Percentiles rank a stretch among this genome's conserved stretches.
Evolutionary conservation across 2,797 vertebrate species (phyloP).

Genomic region (Holocentrus rufus): DNA sequence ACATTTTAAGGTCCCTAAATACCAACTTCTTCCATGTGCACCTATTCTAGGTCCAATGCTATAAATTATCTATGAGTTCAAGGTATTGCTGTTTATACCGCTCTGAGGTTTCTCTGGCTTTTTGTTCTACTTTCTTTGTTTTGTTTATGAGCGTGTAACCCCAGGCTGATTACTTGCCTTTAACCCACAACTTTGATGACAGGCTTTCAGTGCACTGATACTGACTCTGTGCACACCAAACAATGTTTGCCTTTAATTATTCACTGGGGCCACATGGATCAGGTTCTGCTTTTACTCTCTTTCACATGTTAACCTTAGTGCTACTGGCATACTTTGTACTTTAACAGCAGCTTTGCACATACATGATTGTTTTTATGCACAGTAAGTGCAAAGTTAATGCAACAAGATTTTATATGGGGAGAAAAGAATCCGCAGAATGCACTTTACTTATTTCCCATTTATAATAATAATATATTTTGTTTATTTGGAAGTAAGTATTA

Average conservation of each 20-base stretch:
- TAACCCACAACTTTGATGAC: constrained; percentile 20
- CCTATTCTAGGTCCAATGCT: not conserved
- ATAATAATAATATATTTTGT: not conserved
- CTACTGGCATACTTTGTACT: constrained; percentile 5
- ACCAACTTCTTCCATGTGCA: not conserved
- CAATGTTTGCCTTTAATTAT: constrained; percentile 62
- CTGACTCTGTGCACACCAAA: constrained; percentile 36
- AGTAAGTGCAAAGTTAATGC: no score
- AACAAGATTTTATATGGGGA: no score
- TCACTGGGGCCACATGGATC: constrained; percentile 60
- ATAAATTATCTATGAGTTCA: constrained; percentile 44
- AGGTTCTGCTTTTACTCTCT: constrained; percentile 38
- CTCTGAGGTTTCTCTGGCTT: constrained; percentile 25
- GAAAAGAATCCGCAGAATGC: no score
- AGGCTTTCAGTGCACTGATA: constrained; percentile 23
- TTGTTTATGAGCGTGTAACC: constrained; percentile 38
- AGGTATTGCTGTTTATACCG: constrained; percentile 26
- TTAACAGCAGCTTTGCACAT: not conserved
- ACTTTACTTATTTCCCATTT: not conserved
- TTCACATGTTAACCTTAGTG: constrained; percentile 12
- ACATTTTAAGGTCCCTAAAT: not conserved
- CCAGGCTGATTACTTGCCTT: constrained; percentile 31
- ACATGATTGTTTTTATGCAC: no score
- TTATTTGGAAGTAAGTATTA: no score
- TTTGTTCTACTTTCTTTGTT: constrained; percentile 33